Conservation (phyloP, 2,797 vertebrate species). For the Poeciliopsis infans region DNA sequence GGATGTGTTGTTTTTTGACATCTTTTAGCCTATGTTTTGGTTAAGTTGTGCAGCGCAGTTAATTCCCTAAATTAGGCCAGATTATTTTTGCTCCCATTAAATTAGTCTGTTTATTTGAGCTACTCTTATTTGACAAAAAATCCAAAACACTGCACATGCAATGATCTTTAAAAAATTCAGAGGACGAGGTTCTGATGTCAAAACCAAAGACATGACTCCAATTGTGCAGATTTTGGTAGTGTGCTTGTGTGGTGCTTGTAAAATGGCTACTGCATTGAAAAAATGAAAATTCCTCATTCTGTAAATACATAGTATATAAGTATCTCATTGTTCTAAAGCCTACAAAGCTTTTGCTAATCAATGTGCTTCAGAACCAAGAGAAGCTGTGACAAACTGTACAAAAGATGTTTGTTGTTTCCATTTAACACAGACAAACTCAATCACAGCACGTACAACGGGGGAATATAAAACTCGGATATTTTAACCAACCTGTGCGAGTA, state of each 20-base stretch:
- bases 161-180: not conserved
- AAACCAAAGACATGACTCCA: not conserved
- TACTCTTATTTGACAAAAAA: not conserved
- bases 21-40: too few species aligned
- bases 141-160: not conserved
- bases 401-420: constrained; percentile 66
- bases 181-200: not conserved
- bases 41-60: too few species aligned
- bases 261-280: not conserved
- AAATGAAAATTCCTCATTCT: constrained; percentile 20
- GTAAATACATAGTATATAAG: constrained; percentile 16
- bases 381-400: constrained; percentile 57
- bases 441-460: constrained; percentile 67
- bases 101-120: not conserved
- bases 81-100: not conserved
- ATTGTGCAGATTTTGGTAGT: not conserved
- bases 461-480: constrained; percentile 59
- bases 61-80: too few species aligned
- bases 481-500: constrained; percentile 61
- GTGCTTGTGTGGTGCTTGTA: not conserved
- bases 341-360: constrained; percentile 59
- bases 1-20: too few species aligned
- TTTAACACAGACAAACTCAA: constrained; percentile 72
- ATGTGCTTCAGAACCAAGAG: constrained; percentile 47
- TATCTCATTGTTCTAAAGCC: constrained; percentile 35